phyloP scores from a whole-genome alignment of 2,113 vertebrate genomes.

The Ifrita kowaldi region DNA sequence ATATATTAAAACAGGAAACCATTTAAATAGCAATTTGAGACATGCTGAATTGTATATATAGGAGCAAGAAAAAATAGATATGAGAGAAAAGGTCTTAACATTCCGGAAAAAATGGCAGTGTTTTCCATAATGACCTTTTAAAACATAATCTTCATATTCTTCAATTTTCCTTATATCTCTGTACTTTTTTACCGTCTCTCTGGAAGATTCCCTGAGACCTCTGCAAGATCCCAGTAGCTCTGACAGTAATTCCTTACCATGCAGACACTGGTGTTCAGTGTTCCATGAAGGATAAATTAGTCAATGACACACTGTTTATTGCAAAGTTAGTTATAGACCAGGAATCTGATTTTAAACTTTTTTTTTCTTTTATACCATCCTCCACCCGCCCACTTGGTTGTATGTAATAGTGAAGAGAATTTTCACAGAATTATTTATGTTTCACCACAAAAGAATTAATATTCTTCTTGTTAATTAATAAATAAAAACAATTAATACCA shows the following conservation, averaged over 20 bases:
- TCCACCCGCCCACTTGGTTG: not conserved
- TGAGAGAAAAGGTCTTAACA: not conserved
- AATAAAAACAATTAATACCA: not conserved
- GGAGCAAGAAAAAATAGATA: not conserved
- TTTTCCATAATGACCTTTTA: not conserved
- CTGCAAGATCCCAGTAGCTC: not conserved
- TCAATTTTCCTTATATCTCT: not conserved
- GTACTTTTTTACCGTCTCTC: not conserved
- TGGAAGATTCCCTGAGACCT: not conserved
- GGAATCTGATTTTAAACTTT: not conserved
- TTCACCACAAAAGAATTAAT: not conserved
- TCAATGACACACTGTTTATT: too few relatives aligned
- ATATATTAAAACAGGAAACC: not conserved
- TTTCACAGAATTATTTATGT: not conserved
- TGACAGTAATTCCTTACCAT: not conserved
- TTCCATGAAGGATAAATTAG: not conserved
- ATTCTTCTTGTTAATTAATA: not conserved
- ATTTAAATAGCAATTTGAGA: not conserved
- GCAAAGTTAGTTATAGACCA: not conserved
- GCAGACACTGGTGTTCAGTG: not conserved
- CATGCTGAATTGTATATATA: not conserved
- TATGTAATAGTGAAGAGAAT: not conserved
- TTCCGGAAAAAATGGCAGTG: rapidly evolving
- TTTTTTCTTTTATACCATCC: not conserved
- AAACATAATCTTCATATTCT: not conserved